A percentile compares a stretch with the other conserved stretches of the same genome.
These are phyloP conservation scores for Hypselothyrea guttata DNA, from an alignment of 2,888 invertebrate genomes.

Conservation along the genomic window DNA sequence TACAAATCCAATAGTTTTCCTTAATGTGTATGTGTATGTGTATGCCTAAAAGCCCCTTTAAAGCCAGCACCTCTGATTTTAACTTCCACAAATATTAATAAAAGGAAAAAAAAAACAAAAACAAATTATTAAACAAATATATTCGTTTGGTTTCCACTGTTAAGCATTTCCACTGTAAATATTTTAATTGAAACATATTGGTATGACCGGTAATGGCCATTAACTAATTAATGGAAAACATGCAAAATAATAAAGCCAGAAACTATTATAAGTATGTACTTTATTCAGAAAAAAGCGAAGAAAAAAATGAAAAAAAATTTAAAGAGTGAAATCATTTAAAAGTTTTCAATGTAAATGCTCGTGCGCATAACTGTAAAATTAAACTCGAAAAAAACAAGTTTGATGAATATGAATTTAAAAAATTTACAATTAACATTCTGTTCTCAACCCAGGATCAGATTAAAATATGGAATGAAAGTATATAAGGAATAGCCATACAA, in stretches of 20 bases:
- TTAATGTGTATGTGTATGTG: slow-evolving; percentile 53
- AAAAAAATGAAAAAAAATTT: slow-evolving; percentile 15
- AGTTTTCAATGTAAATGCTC: slow-evolving; percentile 69
- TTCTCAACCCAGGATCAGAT: slow-evolving; percentile 24
- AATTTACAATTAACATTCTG: slow-evolving; percentile 37
- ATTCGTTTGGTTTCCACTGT: slow-evolving; percentile 64
- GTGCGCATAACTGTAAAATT: slow-evolving; percentile 64
- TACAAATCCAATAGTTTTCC: slow-evolving; percentile 37
- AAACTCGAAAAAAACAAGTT: slow-evolving; percentile 55
- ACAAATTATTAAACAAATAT: slow-evolving; percentile 20
- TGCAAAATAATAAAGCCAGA: slow-evolving; percentile 39
- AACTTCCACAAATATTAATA: slow-evolving; percentile 8
- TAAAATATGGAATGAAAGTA: slow-evolving; percentile 12
- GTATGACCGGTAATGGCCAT: slow-evolving; percentile 49
- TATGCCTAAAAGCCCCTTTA: slow-evolving; percentile 40
- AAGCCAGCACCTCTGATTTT: slow-evolving; percentile 29
- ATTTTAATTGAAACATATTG: slow-evolving; percentile 65
- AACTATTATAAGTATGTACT: slow-evolving; percentile 47
- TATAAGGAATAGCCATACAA: slow-evolving; percentile 41
- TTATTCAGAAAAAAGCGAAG: slow-evolving; percentile 33
- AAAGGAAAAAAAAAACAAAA: slow-evolving; percentile 7
- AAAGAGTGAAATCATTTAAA: slow-evolving; percentile 31
- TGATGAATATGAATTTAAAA: slow-evolving; percentile 71
- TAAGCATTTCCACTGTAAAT: slow-evolving; percentile 74
- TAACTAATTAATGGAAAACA: slow-evolving; percentile 57